Evolutionary conservation across 1,140 invertebrate species (phyloP).

Genomic region (Pseudomyrmex flavicornis): DNA sequence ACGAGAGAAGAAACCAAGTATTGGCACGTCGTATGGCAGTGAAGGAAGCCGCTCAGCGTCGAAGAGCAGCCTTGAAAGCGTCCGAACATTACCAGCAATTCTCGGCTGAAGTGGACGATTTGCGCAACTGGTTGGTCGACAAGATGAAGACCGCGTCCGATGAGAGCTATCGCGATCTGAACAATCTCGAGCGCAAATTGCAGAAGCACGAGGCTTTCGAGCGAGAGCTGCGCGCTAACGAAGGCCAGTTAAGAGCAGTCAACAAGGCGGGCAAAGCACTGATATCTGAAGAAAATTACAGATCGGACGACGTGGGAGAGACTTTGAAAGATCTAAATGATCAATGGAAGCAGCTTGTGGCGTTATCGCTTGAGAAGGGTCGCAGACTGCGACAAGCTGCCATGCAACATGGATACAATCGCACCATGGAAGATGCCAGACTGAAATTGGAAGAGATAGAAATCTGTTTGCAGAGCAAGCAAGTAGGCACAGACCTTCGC

Average conservation of each 20-base stretch:
- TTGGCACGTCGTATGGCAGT: conserved; percentile 90
- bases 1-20: conserved; percentile 91
- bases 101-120: conserved; percentile 94
- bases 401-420: conserved; percentile 92
- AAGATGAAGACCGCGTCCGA: conserved; percentile 96
- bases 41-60: conserved; percentile 90
- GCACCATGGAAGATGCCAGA: conserved; percentile 91
- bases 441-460: conserved; percentile 93
- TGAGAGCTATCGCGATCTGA: conserved; percentile 96
- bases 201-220: conserved; percentile 99
- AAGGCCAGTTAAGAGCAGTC: conserved; percentile 93
- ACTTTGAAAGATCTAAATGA: conserved; percentile 89
- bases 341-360: conserved; percentile 90
- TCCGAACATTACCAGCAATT: conserved; percentile 94
- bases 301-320: conserved; percentile 88
- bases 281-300: conserved; percentile 90
- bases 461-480: conserved; percentile 90
- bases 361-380: conserved; percentile 93
- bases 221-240: conserved; percentile 96
- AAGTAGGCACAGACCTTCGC: conserved; percentile 93
- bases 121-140: conserved; percentile 95
- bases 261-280: conserved; percentile 92
- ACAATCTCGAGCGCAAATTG: conserved; percentile 96
- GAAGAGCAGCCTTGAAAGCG: conserved; percentile 90
- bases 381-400: conserved; percentile 91